Conservation (phyloP, 2,113 vertebrate species). For the Aramus guarauna region DNA sequence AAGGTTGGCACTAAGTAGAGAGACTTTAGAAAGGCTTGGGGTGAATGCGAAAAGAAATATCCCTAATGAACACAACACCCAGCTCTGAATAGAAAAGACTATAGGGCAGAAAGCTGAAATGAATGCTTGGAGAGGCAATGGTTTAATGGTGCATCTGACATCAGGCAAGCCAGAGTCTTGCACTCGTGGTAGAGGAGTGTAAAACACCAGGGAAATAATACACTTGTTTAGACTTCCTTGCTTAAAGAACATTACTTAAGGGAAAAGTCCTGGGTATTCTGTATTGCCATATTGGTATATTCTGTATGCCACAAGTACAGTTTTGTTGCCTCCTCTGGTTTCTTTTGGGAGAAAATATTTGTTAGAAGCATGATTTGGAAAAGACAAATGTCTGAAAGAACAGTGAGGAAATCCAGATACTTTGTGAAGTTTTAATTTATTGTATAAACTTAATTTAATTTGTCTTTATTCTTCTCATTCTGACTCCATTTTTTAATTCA, state of each 20-base stretch:
- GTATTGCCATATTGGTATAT: not conserved
- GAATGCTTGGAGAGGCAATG: not conserved
- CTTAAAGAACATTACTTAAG: not conserved
- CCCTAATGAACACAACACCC: not conserved
- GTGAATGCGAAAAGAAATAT: not conserved
- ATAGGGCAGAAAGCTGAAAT: not conserved
- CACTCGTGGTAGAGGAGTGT: not conserved
- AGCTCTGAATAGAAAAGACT: not conserved
- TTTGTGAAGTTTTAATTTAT: not conserved
- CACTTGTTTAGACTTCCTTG: not conserved
- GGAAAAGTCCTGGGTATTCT: not conserved
- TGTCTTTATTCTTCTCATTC: not conserved
- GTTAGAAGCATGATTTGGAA: not conserved
- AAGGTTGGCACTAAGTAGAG: not conserved
- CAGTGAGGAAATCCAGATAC: not conserved
- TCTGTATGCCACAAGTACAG: not conserved
- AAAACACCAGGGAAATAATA: not conserved
- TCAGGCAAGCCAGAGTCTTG: not conserved
- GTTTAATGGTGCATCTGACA: not conserved
- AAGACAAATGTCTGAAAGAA: not conserved
- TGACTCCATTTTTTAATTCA: not conserved
- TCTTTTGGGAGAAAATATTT: not conserved
- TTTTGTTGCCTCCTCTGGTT: not conserved
- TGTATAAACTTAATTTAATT: not conserved
- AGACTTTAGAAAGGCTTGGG: not conserved